Evolutionary conservation across 2,888 invertebrate species (phyloP), one percentile per base, ranked within the genome.

Genomic region (Eulithis testata): DNA sequence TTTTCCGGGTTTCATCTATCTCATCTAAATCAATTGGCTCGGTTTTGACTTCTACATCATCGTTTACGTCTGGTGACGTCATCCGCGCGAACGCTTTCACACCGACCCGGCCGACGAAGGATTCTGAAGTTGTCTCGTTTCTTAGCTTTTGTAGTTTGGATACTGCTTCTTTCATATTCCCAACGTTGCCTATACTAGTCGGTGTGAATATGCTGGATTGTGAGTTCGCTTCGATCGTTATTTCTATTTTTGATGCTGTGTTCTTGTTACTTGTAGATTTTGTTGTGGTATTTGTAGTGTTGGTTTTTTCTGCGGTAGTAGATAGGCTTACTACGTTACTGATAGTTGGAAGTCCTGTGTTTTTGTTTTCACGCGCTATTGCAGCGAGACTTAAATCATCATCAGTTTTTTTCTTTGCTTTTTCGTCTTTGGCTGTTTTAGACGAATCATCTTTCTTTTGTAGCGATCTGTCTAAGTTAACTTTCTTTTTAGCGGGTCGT

Each of bases 21-120:
- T 93, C 93, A 7, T 92, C 92, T 0, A 84, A 68, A 12, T 93
- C 93, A 9, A 90, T 81, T 0, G 92, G 91, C 63, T 93, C 93
- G 0, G 88, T 73, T 72, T 93, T 93, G 12, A 93, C 86, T 73
- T 92, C 91, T 0, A 92, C 80, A 52, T 78, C 70, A 2, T 85
- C 80, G 43, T 78, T 78, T 4, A 69, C 55, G 1, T 76, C 75
- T 0, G 86, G 83, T 58, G 91, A 89, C 57, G 85, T 83, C 85
- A 92, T 91, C 3, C 92, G 81, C 0, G 93, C 93, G 69, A 93
- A 93, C 0, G 93, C 87, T 11, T 90, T 76, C 0, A 93, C 93
- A 0, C 92, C 93, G 0, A 93, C 90, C 11, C 84, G 76, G 0
- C 91, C 92, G 2, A 91, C 83, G 6, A 81, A 71, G 0, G 86